phyloP scores from a whole-genome alignment of 2,888 invertebrate genomes.

The Argynnis bischoffii region DNA sequence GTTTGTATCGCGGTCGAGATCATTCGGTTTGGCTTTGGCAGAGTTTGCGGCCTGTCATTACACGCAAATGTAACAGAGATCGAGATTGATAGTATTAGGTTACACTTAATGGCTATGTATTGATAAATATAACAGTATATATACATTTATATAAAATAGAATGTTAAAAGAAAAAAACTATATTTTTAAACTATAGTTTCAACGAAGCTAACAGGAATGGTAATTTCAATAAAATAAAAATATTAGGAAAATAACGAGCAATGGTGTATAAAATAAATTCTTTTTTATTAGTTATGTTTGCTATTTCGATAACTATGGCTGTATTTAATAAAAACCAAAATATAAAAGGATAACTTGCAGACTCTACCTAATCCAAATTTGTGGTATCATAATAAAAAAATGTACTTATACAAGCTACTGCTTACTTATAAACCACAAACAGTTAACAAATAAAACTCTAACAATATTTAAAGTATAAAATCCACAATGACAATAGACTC shows the following conservation, averaged over 20 bases:
- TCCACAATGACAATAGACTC: conserved; percentile 8
- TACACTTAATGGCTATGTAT: conserved; percentile 21
- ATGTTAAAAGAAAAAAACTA: too few relatives aligned
- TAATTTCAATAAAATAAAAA: too few relatives aligned
- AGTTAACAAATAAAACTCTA: conserved; percentile 1
- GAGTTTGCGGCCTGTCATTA: conserved; percentile 12
- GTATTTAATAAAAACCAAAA: too few relatives aligned
- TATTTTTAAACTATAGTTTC: too few relatives aligned
- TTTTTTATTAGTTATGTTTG: too few relatives aligned
- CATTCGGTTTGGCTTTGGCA: background rate
- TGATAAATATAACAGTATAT: background rate
- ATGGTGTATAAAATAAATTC: too few relatives aligned
- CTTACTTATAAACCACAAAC: conserved; percentile 2
- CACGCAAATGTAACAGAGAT: conserved; percentile 10
- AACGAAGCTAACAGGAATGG: too few relatives aligned
- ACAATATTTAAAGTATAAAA: conserved; percentile 12
- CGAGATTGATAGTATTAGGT: conserved; percentile 31
- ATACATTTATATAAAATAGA: too few relatives aligned
- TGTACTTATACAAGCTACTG: background rate
- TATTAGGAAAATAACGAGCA: too few relatives aligned
- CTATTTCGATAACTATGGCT: too few relatives aligned
- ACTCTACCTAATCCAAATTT: background rate
- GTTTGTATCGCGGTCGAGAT: conserved; percentile 26
- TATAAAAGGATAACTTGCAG: too few relatives aligned
- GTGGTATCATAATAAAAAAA: background rate